Evolutionary conservation across 1,140 invertebrate genomes (phyloP).

Genomic region (Bombyx mandarina): DNA sequence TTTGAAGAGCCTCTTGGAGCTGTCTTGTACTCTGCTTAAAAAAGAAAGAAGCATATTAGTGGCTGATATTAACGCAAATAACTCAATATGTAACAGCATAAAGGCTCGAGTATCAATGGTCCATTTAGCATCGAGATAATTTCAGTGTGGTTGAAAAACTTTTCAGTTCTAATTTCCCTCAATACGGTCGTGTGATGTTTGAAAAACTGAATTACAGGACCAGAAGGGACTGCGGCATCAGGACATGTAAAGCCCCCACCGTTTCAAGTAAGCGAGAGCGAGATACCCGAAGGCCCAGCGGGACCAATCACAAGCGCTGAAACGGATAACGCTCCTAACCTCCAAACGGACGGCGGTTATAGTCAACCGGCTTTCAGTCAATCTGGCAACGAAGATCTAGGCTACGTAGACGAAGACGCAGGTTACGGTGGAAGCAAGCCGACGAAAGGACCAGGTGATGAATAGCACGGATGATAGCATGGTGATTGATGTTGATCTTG

Average conservation of each 20-base stretch:
- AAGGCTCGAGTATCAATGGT: too few species aligned
- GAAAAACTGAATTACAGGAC: constrained; percentile 30
- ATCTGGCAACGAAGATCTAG: constrained; percentile 21
- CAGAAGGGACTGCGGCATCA: constrained; percentile 68
- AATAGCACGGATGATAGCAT: constrained; percentile 53
- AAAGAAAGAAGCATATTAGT: too few species aligned
- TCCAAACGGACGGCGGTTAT: constrained; percentile 15
- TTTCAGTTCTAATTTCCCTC: too few species aligned
- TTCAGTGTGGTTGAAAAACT: too few species aligned
- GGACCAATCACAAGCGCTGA: constrained; percentile 5
- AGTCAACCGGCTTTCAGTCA: constrained; percentile 30
- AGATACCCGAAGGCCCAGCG: constrained; percentile 22
- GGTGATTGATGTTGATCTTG: constrained; percentile 58
- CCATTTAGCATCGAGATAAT: too few species aligned
- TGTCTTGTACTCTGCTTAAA: too few species aligned
- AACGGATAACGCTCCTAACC: neutral
- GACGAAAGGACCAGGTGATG: constrained; percentile 62
- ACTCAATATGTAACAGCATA: too few species aligned
- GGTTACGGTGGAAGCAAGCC: constrained; percentile 44
- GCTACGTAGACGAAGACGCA: constrained; percentile 43
- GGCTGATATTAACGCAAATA: too few species aligned
- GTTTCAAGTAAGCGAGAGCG: constrained; percentile 39
- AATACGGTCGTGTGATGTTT: too few species aligned
- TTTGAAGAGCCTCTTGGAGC: too few species aligned
- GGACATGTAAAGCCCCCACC: constrained; percentile 65